Evolutionary conservation across 1,140 invertebrate species (phyloP).

Genomic region (Drosophila leontia): DNA sequence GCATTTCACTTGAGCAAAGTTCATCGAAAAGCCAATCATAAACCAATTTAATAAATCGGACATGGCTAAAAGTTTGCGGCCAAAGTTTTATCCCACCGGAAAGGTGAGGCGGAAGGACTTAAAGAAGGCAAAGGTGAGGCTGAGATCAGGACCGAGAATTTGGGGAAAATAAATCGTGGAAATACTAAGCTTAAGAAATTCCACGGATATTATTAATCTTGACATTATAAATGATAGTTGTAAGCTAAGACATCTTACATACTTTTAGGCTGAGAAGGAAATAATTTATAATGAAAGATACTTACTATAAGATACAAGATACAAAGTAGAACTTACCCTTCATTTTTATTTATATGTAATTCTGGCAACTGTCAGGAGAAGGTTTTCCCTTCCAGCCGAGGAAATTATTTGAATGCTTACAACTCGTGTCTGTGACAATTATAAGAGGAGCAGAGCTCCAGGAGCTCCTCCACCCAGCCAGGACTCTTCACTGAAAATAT

Average conservation of each 20-base stretch:
- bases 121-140: not conserved
- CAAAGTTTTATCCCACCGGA: conserved; percentile 18
- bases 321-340: not conserved
- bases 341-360: not conserved
- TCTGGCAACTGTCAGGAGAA: not conserved
- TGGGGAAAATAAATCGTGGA: not conserved
- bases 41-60: conserved; percentile 71
- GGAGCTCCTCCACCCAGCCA: not conserved
- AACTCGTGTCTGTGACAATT: conserved; percentile 46
- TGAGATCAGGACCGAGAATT: not conserved
- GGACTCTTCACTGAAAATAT: conserved; percentile 36
- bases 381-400: not conserved
- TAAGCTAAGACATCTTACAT: not conserved
- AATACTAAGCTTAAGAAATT: not conserved
- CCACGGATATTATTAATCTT: no score
- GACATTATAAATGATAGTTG: no score
- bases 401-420: conserved; percentile 34
- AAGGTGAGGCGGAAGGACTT: not conserved
- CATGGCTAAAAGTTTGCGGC: conserved; percentile 52
- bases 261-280: not conserved
- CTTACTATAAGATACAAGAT: not conserved
- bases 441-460: conserved; percentile 26
- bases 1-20: conserved; percentile 63
- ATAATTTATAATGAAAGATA: not conserved
- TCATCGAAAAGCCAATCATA: conserved; percentile 70